phyloP scores from a whole-genome alignment of 1,140 invertebrate species.

The Myzus persicae region DNA sequence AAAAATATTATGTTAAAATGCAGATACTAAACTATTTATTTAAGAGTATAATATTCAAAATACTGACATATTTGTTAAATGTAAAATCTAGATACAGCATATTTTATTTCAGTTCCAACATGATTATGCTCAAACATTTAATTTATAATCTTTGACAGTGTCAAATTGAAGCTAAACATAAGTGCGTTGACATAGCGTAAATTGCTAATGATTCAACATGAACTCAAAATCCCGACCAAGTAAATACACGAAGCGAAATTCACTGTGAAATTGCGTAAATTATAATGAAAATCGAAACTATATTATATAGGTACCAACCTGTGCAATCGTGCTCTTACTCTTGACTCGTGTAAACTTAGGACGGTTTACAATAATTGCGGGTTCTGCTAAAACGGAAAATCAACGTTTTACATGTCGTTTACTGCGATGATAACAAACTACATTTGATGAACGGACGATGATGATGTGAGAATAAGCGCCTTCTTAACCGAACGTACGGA shows the following conservation, averaged over 20 bases:
- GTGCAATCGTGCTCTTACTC: neutral
- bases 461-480: neutral
- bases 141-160: neutral
- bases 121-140: neutral
- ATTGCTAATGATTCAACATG: neutral
- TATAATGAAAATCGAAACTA: neutral
- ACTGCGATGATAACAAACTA: neutral
- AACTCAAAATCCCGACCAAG: neutral
- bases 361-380: neutral
- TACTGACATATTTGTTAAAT: neutral
- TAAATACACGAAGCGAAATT: neutral
- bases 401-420: conserved; percentile 5
- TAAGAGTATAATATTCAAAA: neutral
- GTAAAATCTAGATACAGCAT: neutral
- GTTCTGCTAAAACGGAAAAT: neutral
- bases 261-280: neutral
- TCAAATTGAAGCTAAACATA: neutral
- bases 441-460: conserved; percentile 17
- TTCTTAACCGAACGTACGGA: neutral
- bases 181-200: neutral
- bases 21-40: neutral
- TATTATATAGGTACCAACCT: conserved; percentile 28
- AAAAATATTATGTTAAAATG: too few species aligned
- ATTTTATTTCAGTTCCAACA: neutral
- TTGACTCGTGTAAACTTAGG: neutral